Conservation (phyloP, 2,888 invertebrate species). For the Vesta saturnalis region DNA sequence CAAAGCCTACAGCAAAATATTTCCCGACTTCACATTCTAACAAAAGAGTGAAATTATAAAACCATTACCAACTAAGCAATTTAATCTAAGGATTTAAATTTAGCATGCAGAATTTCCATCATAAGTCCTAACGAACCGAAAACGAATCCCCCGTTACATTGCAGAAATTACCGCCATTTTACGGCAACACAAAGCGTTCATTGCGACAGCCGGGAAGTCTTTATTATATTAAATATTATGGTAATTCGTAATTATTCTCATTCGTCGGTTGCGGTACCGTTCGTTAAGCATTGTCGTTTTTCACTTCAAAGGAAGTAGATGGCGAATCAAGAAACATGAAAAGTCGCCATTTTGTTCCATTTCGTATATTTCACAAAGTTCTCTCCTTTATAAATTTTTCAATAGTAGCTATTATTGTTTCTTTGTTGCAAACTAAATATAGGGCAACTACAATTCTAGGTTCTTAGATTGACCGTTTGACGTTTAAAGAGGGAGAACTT, state of each 20-base stretch:
- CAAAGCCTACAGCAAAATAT: conserved; percentile 25
- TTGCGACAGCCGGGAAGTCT: conserved; percentile 52
- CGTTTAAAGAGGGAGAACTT: conserved; percentile 5
- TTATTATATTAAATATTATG: conserved; percentile 59
- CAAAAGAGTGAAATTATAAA: conserved; percentile 20
- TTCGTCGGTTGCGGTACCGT: conserved; percentile 45
- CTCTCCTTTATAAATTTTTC: not conserved
- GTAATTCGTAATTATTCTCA: conserved; percentile 56
- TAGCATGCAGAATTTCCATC: conserved; percentile 52
- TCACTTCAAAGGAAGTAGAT: conserved; percentile 41
- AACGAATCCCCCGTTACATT: conserved; percentile 51
- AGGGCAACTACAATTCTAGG: conserved; percentile 5
- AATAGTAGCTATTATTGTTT: conserved; percentile 23
- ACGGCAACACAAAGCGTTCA: conserved; percentile 51
- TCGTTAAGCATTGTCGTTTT: conserved; percentile 44
- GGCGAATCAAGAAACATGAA: conserved; percentile 40
- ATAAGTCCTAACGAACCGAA: conserved; percentile 56
- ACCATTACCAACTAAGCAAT: conserved; percentile 52
- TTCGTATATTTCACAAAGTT: conserved; percentile 5
- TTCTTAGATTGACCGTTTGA: conserved; percentile 1
- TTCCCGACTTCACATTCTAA: conserved; percentile 27
- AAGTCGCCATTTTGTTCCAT: conserved; percentile 42
- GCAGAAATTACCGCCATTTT: conserved; percentile 59
- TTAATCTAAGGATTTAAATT: conserved; percentile 52
- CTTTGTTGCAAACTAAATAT: not conserved